These are phyloP conservation scores for Athetis lepigone DNA, from an alignment of 2,888 invertebrate genomes.

Conservation along the genomic window DNA sequence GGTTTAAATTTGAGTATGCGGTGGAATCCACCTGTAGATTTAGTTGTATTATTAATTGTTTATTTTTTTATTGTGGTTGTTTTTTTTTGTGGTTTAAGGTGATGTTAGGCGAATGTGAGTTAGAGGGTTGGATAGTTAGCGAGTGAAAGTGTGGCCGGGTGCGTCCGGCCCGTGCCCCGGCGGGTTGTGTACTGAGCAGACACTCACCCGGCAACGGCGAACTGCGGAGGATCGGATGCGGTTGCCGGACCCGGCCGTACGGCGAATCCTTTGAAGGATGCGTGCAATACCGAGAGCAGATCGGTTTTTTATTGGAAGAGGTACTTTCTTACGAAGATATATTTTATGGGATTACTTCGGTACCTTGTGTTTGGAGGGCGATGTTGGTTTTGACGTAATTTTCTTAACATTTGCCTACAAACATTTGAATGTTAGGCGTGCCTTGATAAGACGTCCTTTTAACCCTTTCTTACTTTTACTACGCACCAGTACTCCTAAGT, in stretches of 20 bases:
- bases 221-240: constrained; percentile 56
- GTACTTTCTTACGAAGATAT: neutral
- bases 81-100: constrained; percentile 36
- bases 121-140: constrained; percentile 52
- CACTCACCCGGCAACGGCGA: constrained; percentile 44
- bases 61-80: constrained; percentile 23
- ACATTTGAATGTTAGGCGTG: neutral
- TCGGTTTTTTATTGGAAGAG: neutral
- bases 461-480: neutral
- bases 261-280: constrained; percentile 25
- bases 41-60: constrained; percentile 39
- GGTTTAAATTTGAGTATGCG: constrained; percentile 57
- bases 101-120: constrained; percentile 44
- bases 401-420: neutral
- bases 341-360: neutral
- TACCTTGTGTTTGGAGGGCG: neutral
- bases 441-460: constrained; percentile 1
- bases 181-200: constrained; percentile 60
- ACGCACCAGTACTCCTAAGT: too few species aligned
- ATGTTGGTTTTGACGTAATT: neutral
- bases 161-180: constrained; percentile 59
- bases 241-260: constrained; percentile 26
- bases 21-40: constrained; percentile 70
- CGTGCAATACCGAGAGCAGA: neutral
- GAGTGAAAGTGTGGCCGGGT: constrained; percentile 32